Conservation (phyloP, 2,113 vertebrate species). For the Oophaga pumilio region DNA sequence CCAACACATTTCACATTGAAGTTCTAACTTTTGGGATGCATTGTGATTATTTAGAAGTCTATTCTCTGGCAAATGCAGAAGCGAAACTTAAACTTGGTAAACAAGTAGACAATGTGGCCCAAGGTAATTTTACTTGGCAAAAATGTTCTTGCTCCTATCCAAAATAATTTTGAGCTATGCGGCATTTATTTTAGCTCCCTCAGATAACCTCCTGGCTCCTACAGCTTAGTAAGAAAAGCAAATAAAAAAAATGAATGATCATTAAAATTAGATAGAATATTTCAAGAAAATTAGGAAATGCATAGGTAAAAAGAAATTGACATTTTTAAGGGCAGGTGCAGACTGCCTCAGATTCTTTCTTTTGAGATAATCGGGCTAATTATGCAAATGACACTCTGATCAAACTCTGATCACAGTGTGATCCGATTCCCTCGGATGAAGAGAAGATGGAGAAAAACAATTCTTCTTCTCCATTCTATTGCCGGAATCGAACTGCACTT, state of each 20-base stretch:
- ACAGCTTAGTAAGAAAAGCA: neutral
- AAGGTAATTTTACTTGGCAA: conserved; percentile 52
- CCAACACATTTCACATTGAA: neutral
- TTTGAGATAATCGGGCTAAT: too few relatives aligned
- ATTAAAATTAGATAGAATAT: neutral
- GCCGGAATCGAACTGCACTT: too few relatives aligned
- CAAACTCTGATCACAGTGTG: too few relatives aligned
- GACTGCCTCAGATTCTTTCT: too few relatives aligned
- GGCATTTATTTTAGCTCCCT: neutral
- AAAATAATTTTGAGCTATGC: conserved; percentile 24
- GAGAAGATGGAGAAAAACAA: too few relatives aligned
- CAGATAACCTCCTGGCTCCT: neutral
- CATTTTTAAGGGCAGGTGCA: too few relatives aligned
- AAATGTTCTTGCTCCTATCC: conserved; percentile 15
- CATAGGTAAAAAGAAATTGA: too few relatives aligned
- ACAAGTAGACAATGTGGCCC: conserved; percentile 45
- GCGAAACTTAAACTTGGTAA: conserved; percentile 40
- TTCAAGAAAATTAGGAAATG: neutral
- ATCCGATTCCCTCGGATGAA: too few relatives aligned
- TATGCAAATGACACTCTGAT: too few relatives aligned
- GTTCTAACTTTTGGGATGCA: conserved; percentile 16
- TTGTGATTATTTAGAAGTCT: conserved; percentile 34
- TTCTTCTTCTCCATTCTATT: too few relatives aligned
- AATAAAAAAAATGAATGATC: neutral
- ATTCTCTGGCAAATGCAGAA: conserved; percentile 25